Percentiles rank a stretch among this genome's conserved stretches.
Evolutionary conservation across 2,797 vertebrate species (phyloP).

Genomic region (Labroides dimidiatus): DNA sequence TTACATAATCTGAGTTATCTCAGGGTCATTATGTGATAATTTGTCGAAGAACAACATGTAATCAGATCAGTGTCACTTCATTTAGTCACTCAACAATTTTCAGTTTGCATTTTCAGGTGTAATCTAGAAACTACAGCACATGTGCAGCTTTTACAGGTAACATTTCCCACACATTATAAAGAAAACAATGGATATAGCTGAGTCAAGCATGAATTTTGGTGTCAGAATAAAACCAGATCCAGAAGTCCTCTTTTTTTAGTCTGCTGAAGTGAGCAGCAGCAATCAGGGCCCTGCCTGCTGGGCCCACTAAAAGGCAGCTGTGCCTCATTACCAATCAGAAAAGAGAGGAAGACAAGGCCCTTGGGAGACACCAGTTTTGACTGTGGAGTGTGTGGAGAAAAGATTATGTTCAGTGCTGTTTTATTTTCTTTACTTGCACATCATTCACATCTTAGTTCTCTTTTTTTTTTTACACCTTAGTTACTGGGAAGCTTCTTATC

Average conservation of each 20-base stretch:
- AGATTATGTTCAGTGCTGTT: slow-evolving; percentile 25
- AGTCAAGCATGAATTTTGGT: slow-evolving; percentile 27
- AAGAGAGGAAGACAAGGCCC: slow-evolving; percentile 38
- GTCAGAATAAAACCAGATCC: slow-evolving; percentile 43
- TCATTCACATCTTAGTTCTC: slow-evolving; percentile 30
- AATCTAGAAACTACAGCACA: too few relatives aligned
- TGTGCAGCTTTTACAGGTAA: too few relatives aligned
- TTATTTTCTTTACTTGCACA: slow-evolving; percentile 5
- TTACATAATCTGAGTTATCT: not conserved
- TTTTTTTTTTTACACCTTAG: not conserved
- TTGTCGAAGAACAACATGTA: not conserved
- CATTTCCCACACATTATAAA: not conserved
- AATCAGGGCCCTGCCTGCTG: slow-evolving; percentile 70
- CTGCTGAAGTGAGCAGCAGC: slow-evolving; percentile 55
- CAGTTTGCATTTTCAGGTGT: too few relatives aligned
- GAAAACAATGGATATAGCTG: slow-evolving; percentile 1
- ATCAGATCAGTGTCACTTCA: slow-evolving; percentile 5
- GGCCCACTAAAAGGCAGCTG: slow-evolving; percentile 68
- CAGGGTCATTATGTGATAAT: too few relatives aligned
- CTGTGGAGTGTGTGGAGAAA: slow-evolving; percentile 27
- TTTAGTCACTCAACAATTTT: not conserved
- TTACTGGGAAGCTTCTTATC: slow-evolving; percentile 36
- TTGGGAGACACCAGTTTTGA: slow-evolving; percentile 54
- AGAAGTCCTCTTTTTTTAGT: slow-evolving; percentile 34
- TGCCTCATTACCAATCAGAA: slow-evolving; percentile 73